Base-by-base conservation (phyloP, 2,888 invertebrate species). In the Endotricha flammealis region DNA sequence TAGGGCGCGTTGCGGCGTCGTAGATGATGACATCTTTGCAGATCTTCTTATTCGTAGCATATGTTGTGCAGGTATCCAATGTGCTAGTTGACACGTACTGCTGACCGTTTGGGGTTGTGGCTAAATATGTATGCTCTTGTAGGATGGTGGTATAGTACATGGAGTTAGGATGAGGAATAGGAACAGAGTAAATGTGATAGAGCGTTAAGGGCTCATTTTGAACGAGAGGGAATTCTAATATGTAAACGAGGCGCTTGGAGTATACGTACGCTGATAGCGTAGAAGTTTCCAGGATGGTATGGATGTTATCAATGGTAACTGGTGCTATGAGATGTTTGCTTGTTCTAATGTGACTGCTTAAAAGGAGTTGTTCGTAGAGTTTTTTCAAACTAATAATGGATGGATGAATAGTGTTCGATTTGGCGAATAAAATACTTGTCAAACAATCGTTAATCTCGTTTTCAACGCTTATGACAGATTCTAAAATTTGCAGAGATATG, bases 41-140 rank as follows among this genome's bases (percentile, higher is more conserved):
- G 28, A 51, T 40, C 8, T 36, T 38, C 23, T 28, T 39, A 27
- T 22, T 36, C 4, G 39, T 1, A 12, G 48, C 40, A 32, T 33
- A 45, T 14, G 11, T 34, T 20, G 37, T 32, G 33, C 51, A 60
- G 2, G 31, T 39, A 4, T 43, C 41, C 13, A 57, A 14, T 11
- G 41, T 36, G 42, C 41, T 55, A 17, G 44, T 44, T 6, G 50
- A 40, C 7, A 48, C 30, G 29, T 55, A 53, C 4, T 42, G 43
- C 32, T 59, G 44, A 10, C 48, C 44, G 27, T 24, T 55, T 2
- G 46, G 39, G 24, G 43, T 49, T 7, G 50, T 54, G 32, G 52
- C 57, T 17, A 59, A 20, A 24, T 49, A 53, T 23, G 32, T 46
- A 30, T 56, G 57, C 53, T 61, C 59, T 6, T 53, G 50, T 11